Evolutionary conservation across 2,113 vertebrate species (phyloP).

Genomic region (Corythornis cristatus): DNA sequence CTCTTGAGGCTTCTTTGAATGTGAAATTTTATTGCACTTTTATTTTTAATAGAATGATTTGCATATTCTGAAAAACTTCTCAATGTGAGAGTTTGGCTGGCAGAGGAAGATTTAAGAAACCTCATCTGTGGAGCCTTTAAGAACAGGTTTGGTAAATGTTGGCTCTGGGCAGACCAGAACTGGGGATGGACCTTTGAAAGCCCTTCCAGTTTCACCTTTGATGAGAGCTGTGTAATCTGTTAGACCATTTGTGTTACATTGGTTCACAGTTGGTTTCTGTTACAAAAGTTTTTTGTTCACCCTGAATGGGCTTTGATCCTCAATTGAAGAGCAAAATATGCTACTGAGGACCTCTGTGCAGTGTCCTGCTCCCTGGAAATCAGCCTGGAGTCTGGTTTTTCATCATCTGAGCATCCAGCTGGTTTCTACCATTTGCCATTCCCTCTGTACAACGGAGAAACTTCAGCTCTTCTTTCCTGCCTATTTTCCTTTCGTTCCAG

Average conservation of each 20-base stretch:
- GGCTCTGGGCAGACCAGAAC: neutral
- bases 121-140: neutral
- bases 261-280: neutral
- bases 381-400: neutral
- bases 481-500: neutral
- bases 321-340: neutral
- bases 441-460: neutral
- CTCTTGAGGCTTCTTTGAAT: neutral
- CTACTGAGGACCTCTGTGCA: neutral
- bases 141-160: neutral
- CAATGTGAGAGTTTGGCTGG: neutral
- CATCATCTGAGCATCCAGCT: neutral
- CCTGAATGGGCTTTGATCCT: neutral
- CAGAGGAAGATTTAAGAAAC: neutral
- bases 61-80: neutral
- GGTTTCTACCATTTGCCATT: constrained; percentile 51
- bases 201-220: neutral
- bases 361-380: neutral
- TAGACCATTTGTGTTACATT: neutral
- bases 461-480: neutral
- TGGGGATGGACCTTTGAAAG: neutral
- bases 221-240: neutral
- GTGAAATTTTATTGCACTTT: neutral
- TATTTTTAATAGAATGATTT: neutral
- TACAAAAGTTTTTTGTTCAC: neutral